Evolutionary conservation across 2,113 vertebrate genomes (phyloP).

Genomic region (Chloropsis cyanopogon): DNA sequence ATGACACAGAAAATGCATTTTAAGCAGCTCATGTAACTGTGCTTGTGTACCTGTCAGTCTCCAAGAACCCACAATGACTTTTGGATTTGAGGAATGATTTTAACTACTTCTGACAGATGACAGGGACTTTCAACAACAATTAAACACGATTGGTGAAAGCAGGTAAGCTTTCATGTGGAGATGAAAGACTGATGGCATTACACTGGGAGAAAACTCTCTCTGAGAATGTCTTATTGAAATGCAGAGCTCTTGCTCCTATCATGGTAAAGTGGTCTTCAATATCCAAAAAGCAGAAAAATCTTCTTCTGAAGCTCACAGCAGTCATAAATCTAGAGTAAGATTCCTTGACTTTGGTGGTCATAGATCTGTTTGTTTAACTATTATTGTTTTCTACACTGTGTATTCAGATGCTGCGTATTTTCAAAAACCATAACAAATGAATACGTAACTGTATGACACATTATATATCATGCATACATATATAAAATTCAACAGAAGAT

Average conservation of each 20-base stretch:
- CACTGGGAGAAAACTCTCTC: background rate
- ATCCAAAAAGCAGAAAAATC: background rate
- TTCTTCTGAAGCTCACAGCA: background rate
- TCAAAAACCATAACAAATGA: background rate
- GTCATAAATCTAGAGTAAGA: background rate
- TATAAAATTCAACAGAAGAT: background rate
- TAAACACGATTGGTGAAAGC: background rate
- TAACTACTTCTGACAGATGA: background rate
- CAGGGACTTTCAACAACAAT: conserved; percentile 6
- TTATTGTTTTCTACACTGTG: background rate
- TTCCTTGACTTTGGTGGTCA: background rate
- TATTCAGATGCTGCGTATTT: background rate
- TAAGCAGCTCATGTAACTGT: background rate
- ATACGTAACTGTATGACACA: background rate
- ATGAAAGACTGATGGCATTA: background rate
- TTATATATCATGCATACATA: background rate
- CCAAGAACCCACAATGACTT: background rate
- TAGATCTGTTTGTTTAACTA: background rate
- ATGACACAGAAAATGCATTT: background rate
- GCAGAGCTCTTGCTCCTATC: background rate
- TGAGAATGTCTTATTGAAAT: background rate
- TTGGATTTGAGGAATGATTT: background rate
- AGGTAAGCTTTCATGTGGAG: background rate
- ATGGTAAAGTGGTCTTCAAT: background rate
- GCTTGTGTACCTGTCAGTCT: background rate